phyloP scores from a whole-genome alignment of 2,113 vertebrate genomes.

The Numida meleagris region DNA sequence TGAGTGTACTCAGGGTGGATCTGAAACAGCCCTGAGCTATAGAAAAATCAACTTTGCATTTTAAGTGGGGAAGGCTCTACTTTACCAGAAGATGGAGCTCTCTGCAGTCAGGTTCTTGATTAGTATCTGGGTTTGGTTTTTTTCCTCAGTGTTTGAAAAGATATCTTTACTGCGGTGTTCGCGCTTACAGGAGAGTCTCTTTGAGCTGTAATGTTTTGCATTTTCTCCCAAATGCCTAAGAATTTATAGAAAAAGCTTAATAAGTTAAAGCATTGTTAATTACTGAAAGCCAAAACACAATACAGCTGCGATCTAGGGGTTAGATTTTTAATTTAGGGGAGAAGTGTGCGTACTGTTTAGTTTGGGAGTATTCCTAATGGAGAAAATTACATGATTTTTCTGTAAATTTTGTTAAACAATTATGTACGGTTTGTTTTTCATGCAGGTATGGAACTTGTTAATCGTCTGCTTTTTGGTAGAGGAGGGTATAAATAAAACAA shows the following conservation, averaged over 20 bases:
- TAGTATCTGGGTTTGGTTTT: background rate
- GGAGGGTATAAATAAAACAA: background rate
- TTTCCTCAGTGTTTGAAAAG: background rate
- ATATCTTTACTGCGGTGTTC: background rate
- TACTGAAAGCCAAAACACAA: background rate
- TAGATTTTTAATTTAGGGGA: background rate
- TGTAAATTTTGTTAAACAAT: background rate
- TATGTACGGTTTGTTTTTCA: background rate
- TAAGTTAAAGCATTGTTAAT: background rate
- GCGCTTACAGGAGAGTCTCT: background rate
- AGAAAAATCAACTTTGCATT: background rate
- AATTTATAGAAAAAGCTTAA: background rate
- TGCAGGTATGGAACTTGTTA: background rate
- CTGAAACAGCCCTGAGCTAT: background rate
- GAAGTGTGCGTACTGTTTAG: background rate
- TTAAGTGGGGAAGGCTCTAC: background rate
- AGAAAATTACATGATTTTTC: background rate
- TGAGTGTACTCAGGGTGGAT: background rate
- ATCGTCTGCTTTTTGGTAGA: background rate
- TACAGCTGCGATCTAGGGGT: background rate
- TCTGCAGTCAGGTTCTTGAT: background rate
- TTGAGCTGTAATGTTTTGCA: background rate
- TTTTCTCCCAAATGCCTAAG: background rate
- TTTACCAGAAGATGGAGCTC: conserved; percentile 39
- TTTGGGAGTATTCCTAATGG: background rate